Base-by-base conservation (phyloP, 2,888 invertebrate species). In the Sarcophaga carnaria region DNA sequence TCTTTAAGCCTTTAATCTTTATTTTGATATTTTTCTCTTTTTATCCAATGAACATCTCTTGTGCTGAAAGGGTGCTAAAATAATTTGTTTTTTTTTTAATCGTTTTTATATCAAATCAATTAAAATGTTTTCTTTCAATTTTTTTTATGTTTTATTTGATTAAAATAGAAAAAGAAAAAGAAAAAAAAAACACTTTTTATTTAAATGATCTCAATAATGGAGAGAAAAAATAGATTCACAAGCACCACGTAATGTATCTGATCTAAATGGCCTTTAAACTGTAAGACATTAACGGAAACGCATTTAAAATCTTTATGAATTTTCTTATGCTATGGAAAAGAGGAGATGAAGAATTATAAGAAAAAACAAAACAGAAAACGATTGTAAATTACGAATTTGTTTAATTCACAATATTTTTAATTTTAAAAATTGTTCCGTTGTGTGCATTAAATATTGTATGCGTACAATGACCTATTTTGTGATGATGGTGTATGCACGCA, bases 51-150 rank as follows among this genome's bases (percentile, higher is more conserved):
- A 86, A 66, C 49, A 4, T 49, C 75, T 84, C 87, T 81, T 81
- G 81, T 81, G 87, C 81, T 84, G 78, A 75, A 76, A 79, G 81
- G 72, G 87, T 87, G 87, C 81, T 79, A 72, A 76, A 79, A 75
- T 71, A 84, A 84, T 87, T 84, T 78, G 71, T 76, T 54, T 54
- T 59, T 17, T 49, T 60, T 54, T 54, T 12, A 72, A 59, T 71
- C 72, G 17, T 67, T 83, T 78, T 83, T 62, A 14, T 54, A 14
- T 22, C 3, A 10, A 14, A 45, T 63, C 49, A 63, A 70, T 47
- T 59, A 22, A 67, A 77, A 49, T 60, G n/a, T 49, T 54, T 67
- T 62, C 12, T 54, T 64, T 64, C 45, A 59, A 59, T 66, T 54
- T 3, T 17, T n/a, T 66, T 66, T 20, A 14, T 14, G 14, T 49